Percentiles rank a stretch among this genome's conserved stretches.
Conservation (phyloP, 2,888 invertebrate species). For the Pomacea canaliculata region DNA sequence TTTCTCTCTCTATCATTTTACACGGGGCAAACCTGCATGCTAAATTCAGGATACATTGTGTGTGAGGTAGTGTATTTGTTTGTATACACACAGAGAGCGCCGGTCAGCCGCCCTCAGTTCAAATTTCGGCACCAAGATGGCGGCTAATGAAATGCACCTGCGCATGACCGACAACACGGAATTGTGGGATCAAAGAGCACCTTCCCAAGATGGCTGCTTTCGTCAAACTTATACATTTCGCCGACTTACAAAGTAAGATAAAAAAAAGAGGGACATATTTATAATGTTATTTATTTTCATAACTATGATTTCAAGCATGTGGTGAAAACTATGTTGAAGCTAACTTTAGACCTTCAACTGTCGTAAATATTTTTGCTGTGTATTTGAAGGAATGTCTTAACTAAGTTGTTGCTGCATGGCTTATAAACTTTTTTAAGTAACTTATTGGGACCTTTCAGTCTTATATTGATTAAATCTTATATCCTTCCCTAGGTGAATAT, state of each 20-base stretch:
- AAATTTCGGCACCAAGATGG: conserved; percentile 52
- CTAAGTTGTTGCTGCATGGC: no score
- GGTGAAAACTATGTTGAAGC: no score
- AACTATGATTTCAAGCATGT: no score
- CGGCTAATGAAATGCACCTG: conserved; percentile 35
- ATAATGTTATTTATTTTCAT: no score
- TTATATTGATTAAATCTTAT: no score
- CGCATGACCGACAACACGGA: conserved; percentile 13
- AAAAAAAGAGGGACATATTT: no score
- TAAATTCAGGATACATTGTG: not conserved
- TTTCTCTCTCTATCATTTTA: conserved; percentile 1
- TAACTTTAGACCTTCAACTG: no score
- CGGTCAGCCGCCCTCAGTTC: conserved; percentile 26
- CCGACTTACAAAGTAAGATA: conserved; percentile 30
- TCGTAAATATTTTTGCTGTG: no score
- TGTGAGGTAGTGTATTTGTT: not conserved
- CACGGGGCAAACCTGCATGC: not conserved
- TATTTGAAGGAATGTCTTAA: no score
- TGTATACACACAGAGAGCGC: not conserved
- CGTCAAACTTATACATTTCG: conserved; percentile 35
- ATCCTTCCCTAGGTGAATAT: no score
- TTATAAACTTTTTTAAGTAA: no score
- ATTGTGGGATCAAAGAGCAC: conserved; percentile 22
- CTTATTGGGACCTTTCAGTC: no score
- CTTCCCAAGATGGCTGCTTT: conserved; percentile 42